Base-by-base conservation (phyloP, 2,888 invertebrate species). In the Coenonympha glycerion region DNA sequence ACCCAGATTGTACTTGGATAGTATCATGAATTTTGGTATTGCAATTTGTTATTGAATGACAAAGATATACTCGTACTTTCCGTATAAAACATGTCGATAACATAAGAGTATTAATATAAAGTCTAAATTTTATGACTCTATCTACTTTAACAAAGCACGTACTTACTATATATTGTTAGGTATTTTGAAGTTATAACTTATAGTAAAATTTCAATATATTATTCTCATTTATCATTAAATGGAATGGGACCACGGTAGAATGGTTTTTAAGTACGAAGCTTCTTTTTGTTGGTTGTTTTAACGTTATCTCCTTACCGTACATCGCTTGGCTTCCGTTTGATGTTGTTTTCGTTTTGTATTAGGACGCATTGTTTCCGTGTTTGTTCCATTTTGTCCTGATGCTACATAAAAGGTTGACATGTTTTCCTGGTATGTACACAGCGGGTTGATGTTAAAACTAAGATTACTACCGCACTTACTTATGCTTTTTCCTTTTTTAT, bases 291-390 rank as follows among this genome's bases (percentile, higher is more conserved):
- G 61, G 61, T 57, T 49, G 52, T 60, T 68, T 68, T 69, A 65
- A 67, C 67, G 61, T 71, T 63, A 63, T 69, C 64, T 63, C 50
- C 60, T 63, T 68, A 61, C 55, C 58, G 55, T 59, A 48, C 51
- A 62, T 61, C 58, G 51, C 55, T 57, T 49, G 52, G 51, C 52
- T 60, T 48, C 47, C 56, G 57, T 64, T 65, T 61, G 54, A 66
- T 63, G 65, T 64, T 58, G 42, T 65, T 62, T 58, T 53, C 40
- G 41, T 45, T 45, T 44, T 41, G 47, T 50, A 53, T 55, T 55
- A 53, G 53, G 34, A 45, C 44, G 53, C 37, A 42, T 39, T 48
- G 46, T 52, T 49, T 52, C 33, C 36, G 42, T 46, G 39, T 26
- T 37, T 28, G 31, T 39, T 47, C 26, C 53, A 46, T 53, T n/a